Evolutionary conservation across 2,888 invertebrate species (phyloP), one percentile per base, ranked within the genome.

Genomic region (Zhuqinia jingwanae): DNA sequence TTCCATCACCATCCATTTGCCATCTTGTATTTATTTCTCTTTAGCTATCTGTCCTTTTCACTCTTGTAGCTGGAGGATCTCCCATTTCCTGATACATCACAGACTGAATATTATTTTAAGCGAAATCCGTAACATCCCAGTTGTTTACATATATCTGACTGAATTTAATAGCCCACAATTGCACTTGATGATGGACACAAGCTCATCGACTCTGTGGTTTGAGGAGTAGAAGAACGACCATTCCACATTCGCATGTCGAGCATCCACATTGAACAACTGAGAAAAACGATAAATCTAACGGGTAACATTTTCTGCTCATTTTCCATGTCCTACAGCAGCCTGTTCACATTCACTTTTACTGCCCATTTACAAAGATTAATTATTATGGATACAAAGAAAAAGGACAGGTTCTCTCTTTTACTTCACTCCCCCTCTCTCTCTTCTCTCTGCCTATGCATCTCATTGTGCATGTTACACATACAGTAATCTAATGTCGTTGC

Each of bases 81-180:
- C 25, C 47, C 70, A 47, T 70, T 70, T 70, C 68, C 70, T 70
- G n/a, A n/a, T n/a, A n/a, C n/a, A n/a, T n/a, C n/a, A n/a, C n/a
- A n/a, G 45, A 45, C 42, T 63, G 10, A 45, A 13, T 63, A n/a
- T 42, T 65, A 17, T 36, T 65, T n/a, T 30, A 25, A 65, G 25
- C 25, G 2, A 58, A 25, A 6, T n/a, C n/a, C n/a, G n/a, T 11
- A 25, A 10, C 17, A 65, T 65, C 65, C n/a, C 10, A 36, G 42
- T 17, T 36, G 15, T 68, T 11, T 45, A 20, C 8, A 56, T 17
- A 56, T n/a, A 45, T 68, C 0, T 17, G 68, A 27, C 20, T 25
- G 27, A n/a, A 27, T 25, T 25, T 25, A 68, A 45, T 20, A 22
- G 22, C 42, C 22, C 45, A 13, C 42, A 68, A 22, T 68, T 68